Base-by-base conservation (phyloP, 2,888 invertebrate species). In the Agonopterix heracliana region DNA sequence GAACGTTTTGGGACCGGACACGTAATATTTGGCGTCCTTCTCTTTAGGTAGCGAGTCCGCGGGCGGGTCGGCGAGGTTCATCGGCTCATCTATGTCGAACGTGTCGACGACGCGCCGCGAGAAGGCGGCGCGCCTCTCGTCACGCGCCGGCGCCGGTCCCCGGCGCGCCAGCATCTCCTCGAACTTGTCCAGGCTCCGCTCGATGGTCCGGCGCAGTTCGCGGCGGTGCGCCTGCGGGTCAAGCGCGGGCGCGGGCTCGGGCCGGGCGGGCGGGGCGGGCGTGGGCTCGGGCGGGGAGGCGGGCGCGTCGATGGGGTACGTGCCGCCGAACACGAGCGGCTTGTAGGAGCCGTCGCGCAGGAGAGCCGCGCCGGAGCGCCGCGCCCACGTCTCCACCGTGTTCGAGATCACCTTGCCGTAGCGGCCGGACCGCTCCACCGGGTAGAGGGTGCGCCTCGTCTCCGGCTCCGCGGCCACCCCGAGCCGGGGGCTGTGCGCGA, bases 271-370 rank as follows among this genome's bases (percentile, higher is more conserved):
- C 12, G 46, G 35, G 42, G 45, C 43, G 51, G 46, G 44, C 7
- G 45, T 53, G 55, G 51, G 52, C 56, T 59, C 66, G 48, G 61
- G 63, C 17, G 71, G 73, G 12, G 73, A 63, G 35, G 78, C 74
- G 34, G 95, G 95, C 66, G 91, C 90, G 74, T 96, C 96, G 58
- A 96, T 96, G 3, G 96, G 96, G 88, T 91, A 96, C 2, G 96
- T 96, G 47, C 96, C 96, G 62, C 95, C 95, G 75, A 95, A 96
- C 54, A 95, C 90, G 44, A 96, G 89, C 53, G 93, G 93, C 68
- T 91, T 92, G 69, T 89, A 91, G 59, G 54, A 42, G 51, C 59
- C 64, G 53, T 44, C 63, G 63, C 72, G 66, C 69, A 76, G 57
- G 67, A 13, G 78, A 8, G 82, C 74, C 89, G 91, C 89, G 42